phyloP scores from a whole-genome alignment of 2,113 vertebrate genomes.

The Hippolais icterina region DNA sequence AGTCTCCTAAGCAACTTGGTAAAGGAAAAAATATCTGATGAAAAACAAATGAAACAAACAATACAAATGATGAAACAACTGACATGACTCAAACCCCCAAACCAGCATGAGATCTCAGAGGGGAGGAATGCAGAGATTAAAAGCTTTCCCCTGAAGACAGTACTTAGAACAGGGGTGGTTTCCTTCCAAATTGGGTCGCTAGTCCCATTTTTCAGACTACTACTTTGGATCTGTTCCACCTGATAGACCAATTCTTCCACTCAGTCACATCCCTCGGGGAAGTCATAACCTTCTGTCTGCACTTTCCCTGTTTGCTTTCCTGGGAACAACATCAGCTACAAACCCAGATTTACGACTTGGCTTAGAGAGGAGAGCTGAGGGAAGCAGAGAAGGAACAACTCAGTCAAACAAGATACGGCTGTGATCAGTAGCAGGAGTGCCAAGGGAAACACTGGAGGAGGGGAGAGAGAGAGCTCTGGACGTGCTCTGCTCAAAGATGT shows the following conservation, averaged over 20 bases:
- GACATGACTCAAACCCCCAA: neutral
- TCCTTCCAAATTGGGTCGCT: neutral
- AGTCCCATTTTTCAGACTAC: neutral
- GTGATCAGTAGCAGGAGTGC: neutral
- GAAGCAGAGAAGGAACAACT: neutral
- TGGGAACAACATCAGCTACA: neutral
- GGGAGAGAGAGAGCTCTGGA: neutral
- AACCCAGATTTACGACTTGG: conserved; percentile 23
- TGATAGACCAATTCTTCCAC: neutral
- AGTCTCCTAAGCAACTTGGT: neutral
- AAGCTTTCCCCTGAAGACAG: neutral
- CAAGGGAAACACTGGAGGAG: neutral
- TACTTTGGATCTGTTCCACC: neutral
- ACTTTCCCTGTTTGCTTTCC: neutral
- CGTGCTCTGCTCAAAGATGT: neutral
- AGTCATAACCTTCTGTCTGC: neutral
- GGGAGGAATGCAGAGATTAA: neutral
- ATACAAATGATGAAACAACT: neutral
- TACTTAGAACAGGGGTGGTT: neutral
- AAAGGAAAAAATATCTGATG: neutral
- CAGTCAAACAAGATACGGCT: neutral
- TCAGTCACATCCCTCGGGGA: neutral
- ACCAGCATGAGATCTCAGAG: neutral
- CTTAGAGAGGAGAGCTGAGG: neutral
- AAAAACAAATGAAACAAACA: neutral